These are phyloP conservation scores for Microtus oregoni DNA, from an alignment of 2,113 vertebrate genomes.

Conservation along the genomic window DNA sequence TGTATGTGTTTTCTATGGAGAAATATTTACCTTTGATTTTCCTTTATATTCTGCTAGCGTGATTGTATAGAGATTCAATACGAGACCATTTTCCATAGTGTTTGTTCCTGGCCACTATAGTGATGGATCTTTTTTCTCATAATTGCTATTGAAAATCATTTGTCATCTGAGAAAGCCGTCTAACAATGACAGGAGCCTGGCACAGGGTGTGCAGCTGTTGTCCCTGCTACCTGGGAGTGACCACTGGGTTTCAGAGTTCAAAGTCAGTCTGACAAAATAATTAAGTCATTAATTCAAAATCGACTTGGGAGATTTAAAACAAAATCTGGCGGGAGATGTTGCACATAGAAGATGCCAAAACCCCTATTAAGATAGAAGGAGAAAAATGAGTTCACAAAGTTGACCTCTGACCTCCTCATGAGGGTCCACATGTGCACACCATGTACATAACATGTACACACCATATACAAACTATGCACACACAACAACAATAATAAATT, in stretches of 20 bases:
- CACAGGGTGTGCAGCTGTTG: no score
- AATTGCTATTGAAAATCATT: neutral
- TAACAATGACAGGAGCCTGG: neutral
- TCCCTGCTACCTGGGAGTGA: neutral
- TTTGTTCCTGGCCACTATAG: neutral
- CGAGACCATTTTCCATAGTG: neutral
- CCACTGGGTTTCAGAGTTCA: neutral
- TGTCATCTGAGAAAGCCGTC: neutral
- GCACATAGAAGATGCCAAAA: neutral
- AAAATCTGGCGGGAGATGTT: neutral
- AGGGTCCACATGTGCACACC: neutral
- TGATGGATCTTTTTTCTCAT: neutral
- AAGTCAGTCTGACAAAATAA: neutral
- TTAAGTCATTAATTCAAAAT: neutral
- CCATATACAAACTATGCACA: neutral
- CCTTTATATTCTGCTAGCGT: neutral
- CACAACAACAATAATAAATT: neutral
- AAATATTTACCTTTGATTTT: neutral
- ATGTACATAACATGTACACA: neutral
- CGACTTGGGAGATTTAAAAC: neutral
- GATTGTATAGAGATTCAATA: neutral
- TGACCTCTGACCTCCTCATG: neutral
- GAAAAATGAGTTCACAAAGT: neutral
- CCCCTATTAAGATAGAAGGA: neutral
- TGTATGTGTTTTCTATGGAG: neutral